A percentile compares a stretch with the other conserved stretches of the same genome.
Conservation (phyloP, 2,888 invertebrate genomes). For the Chymomyza amoena region DNA sequence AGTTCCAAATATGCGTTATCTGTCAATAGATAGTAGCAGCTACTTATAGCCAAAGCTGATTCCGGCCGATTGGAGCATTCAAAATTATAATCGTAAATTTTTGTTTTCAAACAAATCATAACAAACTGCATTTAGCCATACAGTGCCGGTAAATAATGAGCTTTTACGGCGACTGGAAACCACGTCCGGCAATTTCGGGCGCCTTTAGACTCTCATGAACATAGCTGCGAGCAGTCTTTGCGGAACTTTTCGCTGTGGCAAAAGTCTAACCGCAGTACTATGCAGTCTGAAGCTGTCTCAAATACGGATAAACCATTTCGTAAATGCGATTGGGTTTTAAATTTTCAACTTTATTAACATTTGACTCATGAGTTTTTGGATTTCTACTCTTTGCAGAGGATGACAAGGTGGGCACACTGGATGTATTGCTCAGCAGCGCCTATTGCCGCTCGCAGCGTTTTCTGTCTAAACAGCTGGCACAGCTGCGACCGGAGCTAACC, state of each 20-base stretch:
- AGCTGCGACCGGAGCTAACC: conserved; percentile 96
- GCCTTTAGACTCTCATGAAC: not conserved
- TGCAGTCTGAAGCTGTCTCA: not conserved
- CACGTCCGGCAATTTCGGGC: not conserved
- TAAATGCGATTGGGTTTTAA: not conserved
- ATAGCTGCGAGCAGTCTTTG: not conserved
- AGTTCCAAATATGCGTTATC: too few relatives aligned
- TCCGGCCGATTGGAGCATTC: too few relatives aligned
- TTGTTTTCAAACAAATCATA: not conserved
- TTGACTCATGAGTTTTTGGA: not conserved
- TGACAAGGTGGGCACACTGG: conserved; percentile 84
- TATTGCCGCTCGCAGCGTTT: conserved; percentile 96
- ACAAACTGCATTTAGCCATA: not conserved
- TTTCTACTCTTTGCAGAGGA: conserved; percentile 70
- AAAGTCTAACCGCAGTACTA: not conserved
- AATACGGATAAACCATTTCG: not conserved
- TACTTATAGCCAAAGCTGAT: too few relatives aligned
- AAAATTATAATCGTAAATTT: too few relatives aligned
- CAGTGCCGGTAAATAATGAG: not conserved
- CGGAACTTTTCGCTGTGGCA: not conserved
- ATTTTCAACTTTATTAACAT: not conserved
- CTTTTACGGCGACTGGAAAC: not conserved
- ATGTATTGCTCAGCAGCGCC: conserved; percentile 90
- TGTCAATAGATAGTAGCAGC: too few relatives aligned
- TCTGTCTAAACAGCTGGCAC: conserved; percentile 94